Evolutionary conservation across 2,888 invertebrate genomes (phyloP), one percentile per base, ranked within the genome.

Genomic region (Unio pictorum): DNA sequence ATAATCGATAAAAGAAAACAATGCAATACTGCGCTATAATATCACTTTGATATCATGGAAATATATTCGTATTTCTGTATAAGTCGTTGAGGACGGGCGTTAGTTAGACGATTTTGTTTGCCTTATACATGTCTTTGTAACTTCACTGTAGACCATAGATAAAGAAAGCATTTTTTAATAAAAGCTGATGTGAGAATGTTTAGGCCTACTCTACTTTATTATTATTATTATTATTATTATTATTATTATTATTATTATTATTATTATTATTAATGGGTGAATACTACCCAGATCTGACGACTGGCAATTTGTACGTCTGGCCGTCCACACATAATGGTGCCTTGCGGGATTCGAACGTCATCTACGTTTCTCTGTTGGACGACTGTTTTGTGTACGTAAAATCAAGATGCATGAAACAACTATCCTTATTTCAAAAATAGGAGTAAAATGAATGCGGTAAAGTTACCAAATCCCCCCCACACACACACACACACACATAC

Each of bases 301-400:
- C 69, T 4, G 81, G 79, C 3, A 78, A 81, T 8, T 56, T 82
- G 56, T 84, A 82, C 60, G 66, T 81, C 20, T 84, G 82, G 82
- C 73, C 81, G n/a, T 79, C 81, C 18, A 78, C 75, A 6, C 60
- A 67, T 4, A 64, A 76, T 23, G 79, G 79, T 30, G 45, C 65
- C 5, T 66, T 80, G 7, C 65, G 57, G 34, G 45, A 67, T 7
- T 61, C 73, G 30, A 82, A 83, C 60, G 55, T 75, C 26, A 66
- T 81, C 23, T 80, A 82, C 65, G 73, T 62, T 4, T 84, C 84
- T 1, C 55, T 79, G 56, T 11, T 81, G 2, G 28, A 71, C 11
- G 58, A 74, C 58, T 84, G 82, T 61, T 69, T 84, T n/a, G 62
- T 34, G 83, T 83, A 70, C 66, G 66, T 62, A 54, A 30, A 23